These are phyloP conservation scores for Pammene aurita DNA, from an alignment of 2,888 invertebrate genomes.

Conservation along the genomic window DNA sequence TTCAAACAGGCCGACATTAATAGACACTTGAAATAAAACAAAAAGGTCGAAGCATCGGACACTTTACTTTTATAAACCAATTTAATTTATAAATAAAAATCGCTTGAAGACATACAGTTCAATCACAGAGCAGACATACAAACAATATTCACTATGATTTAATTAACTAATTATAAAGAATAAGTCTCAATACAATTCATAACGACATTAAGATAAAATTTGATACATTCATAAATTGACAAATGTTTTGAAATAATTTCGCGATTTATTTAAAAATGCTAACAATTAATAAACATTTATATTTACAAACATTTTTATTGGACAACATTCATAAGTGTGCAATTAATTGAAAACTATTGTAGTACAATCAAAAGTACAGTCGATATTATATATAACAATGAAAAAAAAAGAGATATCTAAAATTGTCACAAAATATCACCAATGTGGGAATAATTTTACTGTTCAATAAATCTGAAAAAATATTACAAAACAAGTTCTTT, in stretches of 20 bases:
- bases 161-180: conserved; percentile 21
- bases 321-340: conserved; percentile 13
- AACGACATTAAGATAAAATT: conserved; percentile 6
- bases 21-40: conserved; percentile 26
- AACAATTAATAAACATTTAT: conserved; percentile 40
- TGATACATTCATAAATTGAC: conserved; percentile 31
- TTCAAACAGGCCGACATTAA: conserved; percentile 1
- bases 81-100: conserved; percentile 7
- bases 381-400: no score
- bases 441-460: no score
- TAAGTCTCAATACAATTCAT: conserved; percentile 28
- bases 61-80: conserved; percentile 26
- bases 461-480: no score
- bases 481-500: background rate
- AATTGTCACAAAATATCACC: no score
- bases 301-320: conserved; percentile 33
- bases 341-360: no score
- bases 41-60: conserved; percentile 24
- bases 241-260: conserved; percentile 22
- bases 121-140: conserved; percentile 27
- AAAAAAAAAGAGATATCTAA: no score
- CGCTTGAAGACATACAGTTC: conserved; percentile 23
- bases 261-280: conserved; percentile 2
- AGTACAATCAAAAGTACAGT: background rate
- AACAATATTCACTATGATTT: background rate